A percentile compares a stretch with the other conserved stretches of the same genome.
Evolutionary conservation across 2,888 invertebrate species (phyloP).

Genomic region (Coecobrya sp.): DNA sequence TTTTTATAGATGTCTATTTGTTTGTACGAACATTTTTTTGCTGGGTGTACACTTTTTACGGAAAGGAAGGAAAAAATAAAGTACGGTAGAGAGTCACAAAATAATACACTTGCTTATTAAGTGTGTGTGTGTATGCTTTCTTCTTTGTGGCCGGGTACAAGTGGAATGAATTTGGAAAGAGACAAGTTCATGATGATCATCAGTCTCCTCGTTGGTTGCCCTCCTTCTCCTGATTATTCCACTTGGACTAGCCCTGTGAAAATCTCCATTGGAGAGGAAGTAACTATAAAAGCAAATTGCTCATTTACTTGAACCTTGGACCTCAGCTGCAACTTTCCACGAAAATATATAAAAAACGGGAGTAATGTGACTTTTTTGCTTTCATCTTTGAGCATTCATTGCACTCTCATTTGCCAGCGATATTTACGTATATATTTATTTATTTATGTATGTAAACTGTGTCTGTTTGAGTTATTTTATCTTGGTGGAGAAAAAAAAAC

Average conservation of each 20-base stretch:
- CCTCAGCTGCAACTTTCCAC: constrained; percentile 42
- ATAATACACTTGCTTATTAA: constrained; percentile 39
- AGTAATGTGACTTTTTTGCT: neutral
- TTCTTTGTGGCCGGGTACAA: constrained; percentile 6
- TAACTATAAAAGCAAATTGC: constrained; percentile 36
- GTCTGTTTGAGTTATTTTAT: neutral
- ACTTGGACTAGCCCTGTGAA: constrained; percentile 20
- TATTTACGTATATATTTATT: neutral
- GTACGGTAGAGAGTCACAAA: neutral
- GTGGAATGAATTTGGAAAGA: constrained; percentile 44
- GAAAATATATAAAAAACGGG: constrained; percentile 10
- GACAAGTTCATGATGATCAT: constrained; percentile 50
- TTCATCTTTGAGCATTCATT: constrained; percentile 10
- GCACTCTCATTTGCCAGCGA: neutral
- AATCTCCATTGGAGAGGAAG: constrained; percentile 35
- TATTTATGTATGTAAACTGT: neutral
- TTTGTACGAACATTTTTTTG: neutral
- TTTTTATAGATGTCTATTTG: neutral
- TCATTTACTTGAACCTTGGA: constrained; percentile 9
- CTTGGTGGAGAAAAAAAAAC: neutral
- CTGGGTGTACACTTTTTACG: neutral
- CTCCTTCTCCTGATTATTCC: constrained; percentile 52
- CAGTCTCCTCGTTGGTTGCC: constrained; percentile 18
- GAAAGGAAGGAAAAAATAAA: neutral
- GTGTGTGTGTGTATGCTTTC: neutral